Evolutionary conservation across 2,888 invertebrate genomes (phyloP).

Genomic region (Litoditis marina): DNA sequence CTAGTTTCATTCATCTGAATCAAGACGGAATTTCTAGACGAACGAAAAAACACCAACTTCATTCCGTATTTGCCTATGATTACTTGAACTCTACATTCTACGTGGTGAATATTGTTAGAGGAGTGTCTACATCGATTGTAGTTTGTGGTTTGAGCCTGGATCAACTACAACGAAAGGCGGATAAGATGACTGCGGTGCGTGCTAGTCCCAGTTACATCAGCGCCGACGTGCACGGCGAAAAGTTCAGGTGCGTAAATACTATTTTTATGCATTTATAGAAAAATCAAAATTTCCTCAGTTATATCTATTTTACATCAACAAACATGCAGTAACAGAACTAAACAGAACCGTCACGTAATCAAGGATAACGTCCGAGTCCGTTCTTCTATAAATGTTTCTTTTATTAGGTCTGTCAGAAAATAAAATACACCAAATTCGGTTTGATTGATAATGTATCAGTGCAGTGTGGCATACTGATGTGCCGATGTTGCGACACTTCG

Average conservation of each 20-base stretch:
- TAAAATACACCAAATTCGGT: too few relatives aligned
- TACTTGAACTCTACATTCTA: slow-evolving; percentile 13
- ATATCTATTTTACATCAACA: too few relatives aligned
- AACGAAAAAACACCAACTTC: background rate
- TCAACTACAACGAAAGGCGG: slow-evolving; percentile 15
- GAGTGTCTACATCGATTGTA: slow-evolving; percentile 15
- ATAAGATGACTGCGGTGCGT: slow-evolving; percentile 9
- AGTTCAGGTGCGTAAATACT: slow-evolving; percentile 13
- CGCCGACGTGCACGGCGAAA: slow-evolving; percentile 2
- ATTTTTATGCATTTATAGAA: too few relatives aligned
- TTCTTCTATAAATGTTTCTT: too few relatives aligned
- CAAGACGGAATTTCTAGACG: background rate
- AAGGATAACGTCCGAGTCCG: too few relatives aligned
- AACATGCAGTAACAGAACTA: too few relatives aligned
- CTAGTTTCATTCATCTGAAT: slow-evolving; percentile 3
- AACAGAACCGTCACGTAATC: too few relatives aligned
- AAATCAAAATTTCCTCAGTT: too few relatives aligned
- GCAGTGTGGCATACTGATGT: slow-evolving; percentile 36
- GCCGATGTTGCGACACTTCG: slow-evolving; percentile 37
- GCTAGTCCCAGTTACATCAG: slow-evolving; percentile 15
- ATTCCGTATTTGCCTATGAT: slow-evolving; percentile 21
- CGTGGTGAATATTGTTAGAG: slow-evolving; percentile 17
- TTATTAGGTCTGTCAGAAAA: too few relatives aligned
- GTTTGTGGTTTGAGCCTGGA: slow-evolving; percentile 16
- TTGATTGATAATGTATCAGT: slow-evolving; percentile 17